These are phyloP conservation scores for Zoanthus gigantus DNA, from an alignment of 92 coral and sea anemone genomes.

Conservation along the genomic window DNA sequence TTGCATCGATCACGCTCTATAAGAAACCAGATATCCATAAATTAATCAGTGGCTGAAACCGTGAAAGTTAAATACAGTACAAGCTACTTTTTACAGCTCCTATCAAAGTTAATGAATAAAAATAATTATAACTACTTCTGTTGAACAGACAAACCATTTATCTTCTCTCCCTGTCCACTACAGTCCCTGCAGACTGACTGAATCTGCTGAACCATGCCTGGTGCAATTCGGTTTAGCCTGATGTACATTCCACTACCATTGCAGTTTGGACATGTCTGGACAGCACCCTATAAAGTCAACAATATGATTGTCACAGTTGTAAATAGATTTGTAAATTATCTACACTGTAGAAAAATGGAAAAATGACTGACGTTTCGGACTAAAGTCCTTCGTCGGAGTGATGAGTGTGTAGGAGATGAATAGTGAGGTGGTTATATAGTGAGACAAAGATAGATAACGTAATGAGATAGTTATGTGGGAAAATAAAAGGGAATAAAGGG, in stretches of 20 bases:
- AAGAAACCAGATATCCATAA: neutral
- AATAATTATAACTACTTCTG: neutral
- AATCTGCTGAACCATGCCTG: conserved; percentile 98
- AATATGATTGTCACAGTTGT: neutral
- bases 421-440: no score
- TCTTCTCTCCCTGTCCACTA: conserved; percentile 88
- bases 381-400: no score
- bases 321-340: no score
- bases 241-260: conserved; percentile 91
- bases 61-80: no score
- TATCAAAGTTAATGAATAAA: neutral
- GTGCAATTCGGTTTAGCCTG: conserved; percentile 87
- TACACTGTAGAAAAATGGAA: no score
- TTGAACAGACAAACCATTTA: conserved; percentile 67
- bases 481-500: no score
- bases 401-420: no score
- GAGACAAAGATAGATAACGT: no score
- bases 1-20: conserved; percentile 96
- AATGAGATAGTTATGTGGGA: no score
- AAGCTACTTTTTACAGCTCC: no score
- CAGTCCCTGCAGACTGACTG: conserved; percentile 91
- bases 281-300: conserved; percentile 73
- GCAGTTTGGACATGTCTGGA: conserved; percentile 89
- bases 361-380: no score
- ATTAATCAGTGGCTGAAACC: no score